Conservation (phyloP, 2,888 invertebrate species). For the Baronia brevicornis region DNA sequence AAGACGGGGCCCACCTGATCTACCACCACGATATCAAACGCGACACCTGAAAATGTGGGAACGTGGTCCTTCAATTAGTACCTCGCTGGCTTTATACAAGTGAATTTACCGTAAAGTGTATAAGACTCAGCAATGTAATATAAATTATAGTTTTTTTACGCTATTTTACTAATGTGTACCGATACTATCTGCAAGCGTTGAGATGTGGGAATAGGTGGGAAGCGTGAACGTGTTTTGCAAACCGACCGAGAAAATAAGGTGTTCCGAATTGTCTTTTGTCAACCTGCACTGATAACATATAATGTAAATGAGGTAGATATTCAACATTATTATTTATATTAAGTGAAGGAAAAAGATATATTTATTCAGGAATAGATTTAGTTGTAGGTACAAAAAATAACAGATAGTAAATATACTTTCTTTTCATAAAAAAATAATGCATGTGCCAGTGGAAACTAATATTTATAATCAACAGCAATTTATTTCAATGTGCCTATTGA, state of each 20-base stretch:
- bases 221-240: conserved; percentile 74
- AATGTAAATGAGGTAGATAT: conserved; percentile 44
- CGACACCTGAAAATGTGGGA: conserved; percentile 31
- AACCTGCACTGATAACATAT: conserved; percentile 64
- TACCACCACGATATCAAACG: conserved; percentile 33
- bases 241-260: conserved; percentile 70
- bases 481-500: no score
- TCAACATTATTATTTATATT: conserved; percentile 3
- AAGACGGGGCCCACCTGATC: conserved; percentile 72
- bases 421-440: no score
- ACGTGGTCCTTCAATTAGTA: conserved; percentile 17
- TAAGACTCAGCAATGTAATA: conserved; percentile 35
- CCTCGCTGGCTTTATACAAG: conserved; percentile 28
- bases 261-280: conserved; percentile 70
- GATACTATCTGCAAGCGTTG: conserved; percentile 73
- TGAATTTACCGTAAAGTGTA: not conserved
- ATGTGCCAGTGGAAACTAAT: no score
- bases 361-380: no score
- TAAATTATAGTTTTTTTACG: conserved; percentile 10
- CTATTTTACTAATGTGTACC: conserved; percentile 42
- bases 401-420: no score
- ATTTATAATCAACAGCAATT: no score
- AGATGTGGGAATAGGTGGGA: conserved; percentile 73
- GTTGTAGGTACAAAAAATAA: no score
- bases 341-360: no score